A percentile compares a stretch with the other conserved stretches of the same genome.
Conservation (phyloP, 2,113 vertebrate genomes). For the Paedocypris sp. region DNA sequence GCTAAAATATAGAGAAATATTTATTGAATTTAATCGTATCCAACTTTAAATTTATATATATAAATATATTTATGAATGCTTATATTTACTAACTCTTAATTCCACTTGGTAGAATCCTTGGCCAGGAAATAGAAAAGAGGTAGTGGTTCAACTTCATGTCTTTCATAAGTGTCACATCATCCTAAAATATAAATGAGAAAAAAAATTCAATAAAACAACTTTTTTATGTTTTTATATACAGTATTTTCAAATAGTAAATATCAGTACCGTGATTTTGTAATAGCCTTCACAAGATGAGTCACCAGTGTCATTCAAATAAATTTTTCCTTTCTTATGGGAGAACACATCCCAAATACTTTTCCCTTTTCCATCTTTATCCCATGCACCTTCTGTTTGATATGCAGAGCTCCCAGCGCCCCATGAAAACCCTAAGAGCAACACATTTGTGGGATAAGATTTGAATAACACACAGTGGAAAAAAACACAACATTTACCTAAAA, state of each 20-base stretch:
- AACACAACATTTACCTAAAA: too few relatives aligned
- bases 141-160: constrained; percentile 77
- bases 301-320: constrained; percentile 60
- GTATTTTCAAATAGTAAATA: background rate
- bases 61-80: too few relatives aligned
- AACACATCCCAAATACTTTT: constrained; percentile 82
- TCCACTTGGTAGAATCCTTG: constrained; percentile 75
- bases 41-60: too few relatives aligned
- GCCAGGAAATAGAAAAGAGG: constrained; percentile 85
- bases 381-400: constrained; percentile 83
- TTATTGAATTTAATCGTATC: background rate
- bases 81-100: constrained; percentile 38
- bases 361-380: constrained; percentile 80
- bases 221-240: background rate
- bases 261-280: constrained; percentile 69
- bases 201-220: background rate
- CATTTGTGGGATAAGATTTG: too few relatives aligned
- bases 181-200: constrained; percentile 50
- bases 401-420: constrained; percentile 84
- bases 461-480: too few relatives aligned
- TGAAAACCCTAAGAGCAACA: constrained; percentile 63
- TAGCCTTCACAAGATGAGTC: constrained; percentile 76
- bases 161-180: constrained; percentile 70
- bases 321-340: constrained; percentile 64
- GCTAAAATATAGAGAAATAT: constrained; percentile 47